Percentiles rank a stretch among this genome's conserved stretches.
These are phyloP conservation scores for Zaprionus kolodkinae DNA, from an alignment of 1,140 invertebrate species.

Conservation along the genomic window DNA sequence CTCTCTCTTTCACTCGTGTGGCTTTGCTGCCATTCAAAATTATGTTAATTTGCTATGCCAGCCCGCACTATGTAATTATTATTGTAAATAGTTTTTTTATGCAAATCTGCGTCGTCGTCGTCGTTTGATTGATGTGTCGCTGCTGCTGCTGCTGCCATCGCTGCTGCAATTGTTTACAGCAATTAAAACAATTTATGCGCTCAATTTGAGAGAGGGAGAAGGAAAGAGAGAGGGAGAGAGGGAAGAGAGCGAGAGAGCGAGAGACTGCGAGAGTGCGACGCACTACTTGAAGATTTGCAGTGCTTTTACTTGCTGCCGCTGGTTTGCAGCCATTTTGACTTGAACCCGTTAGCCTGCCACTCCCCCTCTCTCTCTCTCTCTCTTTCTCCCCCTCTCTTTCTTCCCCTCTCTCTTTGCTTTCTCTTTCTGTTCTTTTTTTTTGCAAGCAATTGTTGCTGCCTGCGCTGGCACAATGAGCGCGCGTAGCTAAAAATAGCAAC, in stretches of 20 bases:
- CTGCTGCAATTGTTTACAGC: conserved; percentile 54
- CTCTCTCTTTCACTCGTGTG: background rate
- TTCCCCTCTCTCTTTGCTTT: background rate
- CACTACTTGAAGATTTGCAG: conserved; percentile 36
- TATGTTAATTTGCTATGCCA: conserved; percentile 63
- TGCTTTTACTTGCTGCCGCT: conserved; percentile 13
- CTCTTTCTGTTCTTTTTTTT: conserved; percentile 6
- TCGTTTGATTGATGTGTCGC: conserved; percentile 65
- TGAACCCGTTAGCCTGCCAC: conserved; percentile 44
- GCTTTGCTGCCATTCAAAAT: conserved; percentile 61
- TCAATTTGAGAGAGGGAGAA: conserved; percentile 51
- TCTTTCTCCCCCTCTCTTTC: conserved; percentile 1
- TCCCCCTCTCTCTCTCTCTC: background rate
- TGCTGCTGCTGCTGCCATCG: conserved; percentile 2
- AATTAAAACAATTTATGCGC: conserved; percentile 82
- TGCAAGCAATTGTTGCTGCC: conserved; percentile 28
- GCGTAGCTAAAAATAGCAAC: conserved; percentile 47
- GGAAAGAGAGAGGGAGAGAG: too few species aligned
- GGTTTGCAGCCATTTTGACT: conserved; percentile 48
- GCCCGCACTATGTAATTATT: conserved; percentile 72
- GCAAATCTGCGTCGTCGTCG: conserved; percentile 60
- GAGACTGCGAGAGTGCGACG: too few species aligned
- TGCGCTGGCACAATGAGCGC: conserved; percentile 37
- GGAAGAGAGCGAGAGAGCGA: too few species aligned
- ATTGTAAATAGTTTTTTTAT: conserved; percentile 77